Evolutionary conservation across 1,140 invertebrate genomes (phyloP), one percentile per base, ranked within the genome.

Genomic region (Forficula auricularia): DNA sequence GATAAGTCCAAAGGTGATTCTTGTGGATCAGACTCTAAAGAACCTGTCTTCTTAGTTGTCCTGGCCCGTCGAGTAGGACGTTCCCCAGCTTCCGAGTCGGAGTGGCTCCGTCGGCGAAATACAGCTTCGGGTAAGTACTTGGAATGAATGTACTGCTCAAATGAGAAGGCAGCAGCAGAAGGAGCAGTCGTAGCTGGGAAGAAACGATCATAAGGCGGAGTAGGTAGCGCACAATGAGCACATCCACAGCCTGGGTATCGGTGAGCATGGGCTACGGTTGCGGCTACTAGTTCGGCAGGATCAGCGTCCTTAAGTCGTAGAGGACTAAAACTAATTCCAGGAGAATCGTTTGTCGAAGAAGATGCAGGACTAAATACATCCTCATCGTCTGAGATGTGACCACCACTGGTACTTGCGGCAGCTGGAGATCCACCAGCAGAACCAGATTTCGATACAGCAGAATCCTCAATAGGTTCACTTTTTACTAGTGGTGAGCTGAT

Each of bases 1-100:
- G 83, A 87, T 3, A 91, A 62, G 59, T 91, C 87, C 16, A 91
- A 59, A 0, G 87, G 88, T 10, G 72, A 82, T 41, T 91, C 86
- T 57, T 90, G 84, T 0, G 77, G 68, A 18, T 63, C 61, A 2
- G 59, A 61, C 41, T 65, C 62, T 19, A 64, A 42, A 16, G 61
- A 65, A 12, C 57, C 58, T n/a, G 54, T 55, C 43, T 63, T 61
- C 30, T 50, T 27, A 46, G 54, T 20, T 48, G 49, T 19, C 54
- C 55, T 9, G 54, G 54, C n/a, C 57, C 58, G 9, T 56, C 15
- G 13, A 19, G 18, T 16, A 54, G 14, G 64, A 55, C 33, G 57
- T 61, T 1, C 63, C 52, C 30, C 59, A 56, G 37, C 49, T 47
- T 82, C 77, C 0, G 76, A 79, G 53, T 84, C 80, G 13, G 80